A percentile compares a stretch with the other conserved stretches of the same genome.
Evolutionary conservation across 2,797 vertebrate genomes (phyloP).

Genomic region (Emydoidea blandingii): DNA sequence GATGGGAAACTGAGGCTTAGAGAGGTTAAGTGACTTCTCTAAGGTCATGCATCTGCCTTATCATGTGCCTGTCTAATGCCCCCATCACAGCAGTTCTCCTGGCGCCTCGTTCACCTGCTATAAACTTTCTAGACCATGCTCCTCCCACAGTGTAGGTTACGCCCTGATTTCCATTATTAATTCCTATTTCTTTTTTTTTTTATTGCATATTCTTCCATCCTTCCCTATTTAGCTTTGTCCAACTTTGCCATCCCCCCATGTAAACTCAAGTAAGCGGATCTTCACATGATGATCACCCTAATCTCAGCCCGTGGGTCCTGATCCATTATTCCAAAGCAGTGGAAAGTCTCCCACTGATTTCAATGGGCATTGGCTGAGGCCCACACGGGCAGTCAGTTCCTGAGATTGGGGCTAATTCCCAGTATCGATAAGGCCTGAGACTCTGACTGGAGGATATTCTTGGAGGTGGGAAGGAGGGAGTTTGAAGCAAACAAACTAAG

Average conservation of each 20-base stretch:
- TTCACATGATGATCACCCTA: background rate
- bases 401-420: background rate
- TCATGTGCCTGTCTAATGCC: background rate
- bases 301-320: background rate
- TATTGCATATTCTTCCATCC: background rate
- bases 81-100: background rate
- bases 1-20: background rate
- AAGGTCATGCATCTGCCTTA: background rate
- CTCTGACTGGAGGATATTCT: background rate
- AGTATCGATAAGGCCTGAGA: background rate
- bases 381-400: background rate
- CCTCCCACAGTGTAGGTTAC: slow-evolving; percentile 40
- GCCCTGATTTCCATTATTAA: slow-evolving; percentile 62
- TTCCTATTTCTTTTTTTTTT: background rate
- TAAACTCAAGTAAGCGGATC: background rate
- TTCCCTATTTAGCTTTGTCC: slow-evolving; percentile 52
- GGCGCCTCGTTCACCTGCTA: background rate
- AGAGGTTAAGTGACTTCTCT: background rate
- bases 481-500: background rate
- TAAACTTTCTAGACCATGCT: background rate
- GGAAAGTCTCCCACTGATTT: background rate
- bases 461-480: background rate
- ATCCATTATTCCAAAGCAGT: background rate
- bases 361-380: background rate
- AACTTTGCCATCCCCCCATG: background rate